Base-by-base conservation (phyloP, 2,797 vertebrate species). In the Pipistrellus nathusii region DNA sequence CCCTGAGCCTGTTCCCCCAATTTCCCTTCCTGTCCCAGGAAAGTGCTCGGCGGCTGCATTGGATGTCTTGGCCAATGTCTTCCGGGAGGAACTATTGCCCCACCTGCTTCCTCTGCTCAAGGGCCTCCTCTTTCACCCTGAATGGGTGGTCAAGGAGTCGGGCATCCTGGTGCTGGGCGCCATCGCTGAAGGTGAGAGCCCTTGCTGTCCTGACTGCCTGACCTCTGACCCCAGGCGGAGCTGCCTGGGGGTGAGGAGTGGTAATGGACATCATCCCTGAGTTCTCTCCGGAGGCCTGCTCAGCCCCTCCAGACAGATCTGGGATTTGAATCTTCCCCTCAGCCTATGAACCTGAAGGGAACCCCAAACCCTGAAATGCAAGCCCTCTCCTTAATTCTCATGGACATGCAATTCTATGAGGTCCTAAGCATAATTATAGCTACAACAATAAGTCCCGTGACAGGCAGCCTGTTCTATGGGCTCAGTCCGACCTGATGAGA, bases 141-240 rank as follows among this genome's bases (percentile, higher is more conserved):
- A 99, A 97, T 99, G 99, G 99, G 99, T 99, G 90, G 98, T 99
- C 96, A 99, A 99, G 93, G 99, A 99, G 97, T 99, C 99, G 0
- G 99, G 99, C 57, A 99, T 99, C 93, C 98, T 99, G 10, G 99
- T 99, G 30, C 98, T 99, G 86, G 99, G 99, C 0, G 99, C 99
- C 72, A 99, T 99, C 0, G 99, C 99, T 0, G 99, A 99, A 97
- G 99, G 99, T 99, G 95, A 96, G 98, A 91, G 35, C 21, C 3
- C 0, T 0, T 0, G 6, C 32, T 21, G 8, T 9, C 35, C 25
- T 73, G 25, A 27, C 46, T 27, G 0, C 35, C 18, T 30, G 44
- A 48, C 66, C 25, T 53, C 66, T 27, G 51, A 44, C n/a, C 30
- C 25, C 14, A 17, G 35, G 59, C 27, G 8, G 2, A 71, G 66